phyloP scores from a whole-genome alignment of 2,888 invertebrate species.

The Limulus polyphemus region DNA sequence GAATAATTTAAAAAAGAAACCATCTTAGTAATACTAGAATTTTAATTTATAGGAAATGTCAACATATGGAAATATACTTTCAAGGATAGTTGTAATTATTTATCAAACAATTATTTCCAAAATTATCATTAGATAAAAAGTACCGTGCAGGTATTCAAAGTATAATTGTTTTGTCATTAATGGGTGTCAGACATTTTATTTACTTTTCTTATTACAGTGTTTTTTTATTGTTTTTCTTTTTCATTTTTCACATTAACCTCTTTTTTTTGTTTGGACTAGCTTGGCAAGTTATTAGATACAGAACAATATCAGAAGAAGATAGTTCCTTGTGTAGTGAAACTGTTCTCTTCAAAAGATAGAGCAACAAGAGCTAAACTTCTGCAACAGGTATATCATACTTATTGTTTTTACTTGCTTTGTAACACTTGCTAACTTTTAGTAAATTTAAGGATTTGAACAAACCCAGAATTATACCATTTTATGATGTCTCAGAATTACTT shows the following conservation, averaged over 20 bases:
- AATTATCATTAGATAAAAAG: too few relatives aligned
- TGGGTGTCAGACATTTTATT: background rate
- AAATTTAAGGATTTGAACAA: too few relatives aligned
- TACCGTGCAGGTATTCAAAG: too few relatives aligned
- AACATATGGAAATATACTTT: too few relatives aligned
- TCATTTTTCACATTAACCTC: conserved; percentile 1
- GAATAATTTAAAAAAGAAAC: too few relatives aligned
- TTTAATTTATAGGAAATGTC: too few relatives aligned
- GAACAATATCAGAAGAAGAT: conserved; percentile 89
- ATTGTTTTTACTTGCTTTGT: background rate
- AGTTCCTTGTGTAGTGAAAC: conserved; percentile 91
- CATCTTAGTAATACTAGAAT: too few relatives aligned
- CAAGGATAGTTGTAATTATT: too few relatives aligned
- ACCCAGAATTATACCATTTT: too few relatives aligned
- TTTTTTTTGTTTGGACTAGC: conserved; percentile 44
- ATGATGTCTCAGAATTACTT: too few relatives aligned
- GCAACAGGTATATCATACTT: conserved; percentile 50
- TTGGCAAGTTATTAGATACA: conserved; percentile 78
- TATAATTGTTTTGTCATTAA: background rate
- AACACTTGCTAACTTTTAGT: background rate
- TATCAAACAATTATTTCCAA: too few relatives aligned
- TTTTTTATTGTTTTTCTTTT: conserved; percentile 1
- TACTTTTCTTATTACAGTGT: background rate
- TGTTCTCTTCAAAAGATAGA: conserved; percentile 89
- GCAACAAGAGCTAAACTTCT: conserved; percentile 85